Base-by-base conservation (phyloP, 2,888 invertebrate genomes). In the Scaptomyza tumidula region DNA sequence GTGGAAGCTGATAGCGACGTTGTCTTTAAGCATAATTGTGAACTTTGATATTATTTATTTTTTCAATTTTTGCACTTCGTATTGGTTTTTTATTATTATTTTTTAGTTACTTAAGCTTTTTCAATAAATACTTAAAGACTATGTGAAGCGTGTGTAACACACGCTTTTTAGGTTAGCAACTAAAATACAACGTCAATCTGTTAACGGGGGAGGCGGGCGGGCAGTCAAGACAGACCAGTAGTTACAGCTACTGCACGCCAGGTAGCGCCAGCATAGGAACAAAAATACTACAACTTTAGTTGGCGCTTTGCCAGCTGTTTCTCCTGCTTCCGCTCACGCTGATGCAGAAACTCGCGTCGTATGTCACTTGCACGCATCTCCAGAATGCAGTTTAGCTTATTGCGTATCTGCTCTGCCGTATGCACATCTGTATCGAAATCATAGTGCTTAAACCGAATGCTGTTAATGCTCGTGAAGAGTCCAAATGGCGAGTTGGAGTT, bases 321-420 rank as follows among this genome's bases (percentile, higher is more conserved):
- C 65, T 90, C 91, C 72, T 78, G 74, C 69, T 92, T 92, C 29
- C 91, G 90, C 87, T 96, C 96, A 90, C 95, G 95, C 53, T 95
- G 93, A 46, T 95, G 94, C 78, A 97, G 93, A 92, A 97, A 98
- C 90, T 97, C 97, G 77, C 96, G 95, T 49, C 97, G 93, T 70
- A 96, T 95, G 5, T 95, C 94, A 90, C 97, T 97, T 55, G 96
- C 95, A 74, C 96, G 94, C 81, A 98, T 93, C 88, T 97, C 96
- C 67, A 98, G 92, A 71, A 98, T 98, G 66, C 96, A 95, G 91
- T 96, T 97, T 11, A 98, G 94, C 93, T 98, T 98, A 74, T 96
- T 95, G 0, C 97, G 96, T 50, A 98, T 97, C 91, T 97, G 97
- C 75, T 95, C 94, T 0, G 97, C 97, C 1, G 94, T 94, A 4